Base-by-base conservation (phyloP, 2,113 vertebrate genomes). In the Gnathonemus longibarbis region DNA sequence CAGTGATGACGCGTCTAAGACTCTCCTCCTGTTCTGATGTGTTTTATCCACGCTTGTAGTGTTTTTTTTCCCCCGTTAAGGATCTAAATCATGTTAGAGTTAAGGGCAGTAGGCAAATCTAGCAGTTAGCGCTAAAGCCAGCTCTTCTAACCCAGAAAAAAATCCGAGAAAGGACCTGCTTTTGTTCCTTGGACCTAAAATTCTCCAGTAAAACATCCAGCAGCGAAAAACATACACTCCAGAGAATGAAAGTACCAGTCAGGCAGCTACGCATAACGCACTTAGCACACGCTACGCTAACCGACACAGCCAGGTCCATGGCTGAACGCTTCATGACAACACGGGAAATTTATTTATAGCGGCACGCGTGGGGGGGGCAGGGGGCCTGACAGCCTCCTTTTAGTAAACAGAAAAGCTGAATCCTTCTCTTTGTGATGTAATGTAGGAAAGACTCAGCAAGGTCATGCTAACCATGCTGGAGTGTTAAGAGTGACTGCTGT, bases 261-360 rank as follows among this genome's bases (percentile, higher is more conserved):
- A 39, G 13, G 70, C 70, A 39, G 70, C 70, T 19, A 77, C 13
- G 5, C 13, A 0, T 39, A 39, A 77, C 1, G 31, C 35, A 80
- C 74, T 42, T 80, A 80, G 74, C 35, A 80, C 35, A 35, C 35
- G 31, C 35, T 19, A 80, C 2, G 74, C 74, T 80, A 80, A 42
- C 31, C 35, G 35, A 42, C 74, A 80, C 74, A 39, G 35, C 74
- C 74, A 42, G 31, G 74, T 5, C 11, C 17, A 8, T 42, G 74
- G 35, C 74, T 80, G 74, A 19, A 42, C 35, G 31, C 74, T 42
- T 80, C 74, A 19, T 35, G 74, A 80, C 74, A 80, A 42, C 35
- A 70, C n/a, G 27, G 31, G 74, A 80, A 80, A 80, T 80, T 56
- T 80, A 80, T 80, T 80, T 80, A 80, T 80, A 80, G 74, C 35